These are phyloP conservation scores for Ursus arctos DNA, from an alignment of 2,113 vertebrate genomes.

Conservation along the genomic window DNA sequence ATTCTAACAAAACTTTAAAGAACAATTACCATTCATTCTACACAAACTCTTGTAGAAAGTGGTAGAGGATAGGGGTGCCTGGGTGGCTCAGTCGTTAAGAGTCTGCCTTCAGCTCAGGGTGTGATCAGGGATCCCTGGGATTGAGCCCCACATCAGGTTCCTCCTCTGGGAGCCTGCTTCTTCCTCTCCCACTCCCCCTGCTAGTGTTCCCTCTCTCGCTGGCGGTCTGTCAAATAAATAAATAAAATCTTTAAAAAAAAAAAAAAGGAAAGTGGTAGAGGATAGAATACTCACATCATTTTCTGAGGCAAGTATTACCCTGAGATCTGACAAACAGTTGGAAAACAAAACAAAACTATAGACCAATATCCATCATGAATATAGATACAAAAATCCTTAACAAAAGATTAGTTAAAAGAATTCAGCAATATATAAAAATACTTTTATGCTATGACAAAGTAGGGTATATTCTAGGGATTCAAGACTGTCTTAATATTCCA, in stretches of 20 bases:
- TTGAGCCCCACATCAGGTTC: too few species aligned
- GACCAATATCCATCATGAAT: background rate
- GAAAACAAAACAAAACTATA: background rate
- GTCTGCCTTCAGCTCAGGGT: too few species aligned
- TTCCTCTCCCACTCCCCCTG: too few species aligned
- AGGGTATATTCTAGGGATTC: background rate
- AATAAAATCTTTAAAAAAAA: too few species aligned
- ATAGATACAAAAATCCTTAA: background rate
- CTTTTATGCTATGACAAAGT: background rate
- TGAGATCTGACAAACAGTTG: background rate
- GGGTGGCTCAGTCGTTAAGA: too few species aligned
- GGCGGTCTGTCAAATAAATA: too few species aligned
- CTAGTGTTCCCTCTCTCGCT: too few species aligned
- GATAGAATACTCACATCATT: background rate
- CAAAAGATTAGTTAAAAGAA: background rate
- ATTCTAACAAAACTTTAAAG: background rate
- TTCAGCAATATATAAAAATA: background rate
- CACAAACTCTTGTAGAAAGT: background rate
- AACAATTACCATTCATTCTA: background rate
- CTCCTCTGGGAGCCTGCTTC: too few species aligned
- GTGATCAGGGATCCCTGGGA: too few species aligned
- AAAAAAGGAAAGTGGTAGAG: background rate
- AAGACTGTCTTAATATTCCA: background rate
- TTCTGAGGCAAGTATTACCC: background rate
- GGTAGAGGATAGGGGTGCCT: background rate